Evolutionary conservation across 2,888 invertebrate species (phyloP).

Genomic region (Nemotelus pantherinus): DNA sequence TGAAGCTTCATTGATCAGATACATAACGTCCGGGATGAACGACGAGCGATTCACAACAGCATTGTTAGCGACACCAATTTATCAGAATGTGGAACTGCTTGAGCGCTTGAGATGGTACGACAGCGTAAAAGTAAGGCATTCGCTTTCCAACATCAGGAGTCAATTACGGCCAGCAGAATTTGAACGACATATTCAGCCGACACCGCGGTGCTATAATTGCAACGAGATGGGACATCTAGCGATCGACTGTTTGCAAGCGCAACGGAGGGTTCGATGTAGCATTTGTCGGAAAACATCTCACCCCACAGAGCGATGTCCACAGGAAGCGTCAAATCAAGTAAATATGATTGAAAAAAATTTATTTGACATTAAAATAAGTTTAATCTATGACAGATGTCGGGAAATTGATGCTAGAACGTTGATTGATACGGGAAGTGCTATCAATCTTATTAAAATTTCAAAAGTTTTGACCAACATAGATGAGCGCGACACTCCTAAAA

Average conservation of each 20-base stretch:
- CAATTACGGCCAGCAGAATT: too few species aligned
- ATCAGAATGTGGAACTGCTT: not conserved
- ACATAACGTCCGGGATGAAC: not conserved
- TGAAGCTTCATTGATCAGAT: not conserved
- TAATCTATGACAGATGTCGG: not conserved
- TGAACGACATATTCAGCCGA: not conserved
- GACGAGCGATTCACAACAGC: not conserved
- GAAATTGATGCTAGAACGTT: not conserved
- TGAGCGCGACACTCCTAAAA: not conserved
- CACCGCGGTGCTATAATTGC: not conserved
- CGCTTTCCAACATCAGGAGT: not conserved
- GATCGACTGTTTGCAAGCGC: not conserved
- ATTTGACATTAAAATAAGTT: not conserved
- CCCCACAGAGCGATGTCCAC: not conserved
- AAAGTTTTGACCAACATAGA: not conserved
- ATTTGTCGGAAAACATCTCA: not conserved
- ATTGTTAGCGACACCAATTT: not conserved
- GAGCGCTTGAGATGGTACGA: not conserved
- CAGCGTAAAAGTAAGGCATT: not conserved
- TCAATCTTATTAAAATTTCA: not conserved
- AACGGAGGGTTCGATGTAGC: not conserved
- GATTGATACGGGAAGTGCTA: not conserved
- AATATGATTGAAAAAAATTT: not conserved
- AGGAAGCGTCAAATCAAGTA: not conserved
- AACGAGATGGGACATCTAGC: not conserved